Conservation (phyloP, 2,888 invertebrate species). For the Ecliptopera silaceata region DNA sequence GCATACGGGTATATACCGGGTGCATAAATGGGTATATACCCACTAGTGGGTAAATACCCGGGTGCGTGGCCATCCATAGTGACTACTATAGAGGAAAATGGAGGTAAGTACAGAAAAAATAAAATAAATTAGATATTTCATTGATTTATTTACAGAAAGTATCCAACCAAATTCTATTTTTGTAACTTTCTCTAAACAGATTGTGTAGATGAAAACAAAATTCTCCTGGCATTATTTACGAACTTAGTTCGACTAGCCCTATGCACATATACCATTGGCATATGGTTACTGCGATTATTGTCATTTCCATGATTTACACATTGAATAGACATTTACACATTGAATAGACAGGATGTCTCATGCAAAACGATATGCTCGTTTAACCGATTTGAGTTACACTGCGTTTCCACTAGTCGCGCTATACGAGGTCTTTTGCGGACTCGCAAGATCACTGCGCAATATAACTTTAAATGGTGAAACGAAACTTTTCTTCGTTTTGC, state of each 20-base stretch:
- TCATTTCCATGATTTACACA: not conserved
- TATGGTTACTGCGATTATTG: not conserved
- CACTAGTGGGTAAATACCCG: too few relatives aligned
- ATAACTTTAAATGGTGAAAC: too few relatives aligned
- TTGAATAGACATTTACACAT: not conserved
- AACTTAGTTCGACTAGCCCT: not conserved
- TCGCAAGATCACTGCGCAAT: too few relatives aligned
- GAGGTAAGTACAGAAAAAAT: conserved; percentile 43
- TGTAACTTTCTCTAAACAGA: conserved; percentile 68
- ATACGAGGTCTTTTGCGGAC: too few relatives aligned
- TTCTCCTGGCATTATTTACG: conserved; percentile 44
- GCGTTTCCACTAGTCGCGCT: too few relatives aligned
- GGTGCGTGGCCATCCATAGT: not conserved
- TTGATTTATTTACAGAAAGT: conserved; percentile 83
- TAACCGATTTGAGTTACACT: too few relatives aligned
- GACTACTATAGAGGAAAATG: not conserved
- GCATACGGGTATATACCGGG: too few relatives aligned
- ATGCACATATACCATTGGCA: not conserved
- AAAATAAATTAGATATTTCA: conserved; percentile 76
- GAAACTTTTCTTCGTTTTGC: too few relatives aligned
- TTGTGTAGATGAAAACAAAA: conserved; percentile 64
- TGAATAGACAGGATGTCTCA: too few relatives aligned
- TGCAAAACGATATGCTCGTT: too few relatives aligned
- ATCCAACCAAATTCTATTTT: conserved; percentile 76
- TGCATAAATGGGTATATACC: too few relatives aligned